Evolutionary conservation across 2,113 vertebrate genomes (phyloP), one percentile per base, ranked within the genome.

Genomic region (Eurystomus gularis): DNA sequence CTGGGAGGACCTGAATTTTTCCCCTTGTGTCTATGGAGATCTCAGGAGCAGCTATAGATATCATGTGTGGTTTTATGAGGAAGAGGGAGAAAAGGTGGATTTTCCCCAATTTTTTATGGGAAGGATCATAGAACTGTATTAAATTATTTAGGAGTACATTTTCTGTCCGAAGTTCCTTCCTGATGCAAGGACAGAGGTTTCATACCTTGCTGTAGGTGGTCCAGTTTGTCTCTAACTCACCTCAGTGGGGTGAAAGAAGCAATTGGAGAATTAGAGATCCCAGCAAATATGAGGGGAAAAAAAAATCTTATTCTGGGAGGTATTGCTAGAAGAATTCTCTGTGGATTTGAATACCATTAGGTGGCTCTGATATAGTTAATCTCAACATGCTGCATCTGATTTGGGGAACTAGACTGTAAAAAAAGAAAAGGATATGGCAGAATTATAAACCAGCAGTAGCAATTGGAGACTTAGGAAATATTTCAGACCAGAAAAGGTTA

Each of bases 31-130:
- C 33, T 52, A 2, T 18, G n/a, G 31, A 23, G 28, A 52, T 52
- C 64, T n/a, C 25, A 3, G 14, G 60, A 58, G 26, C 23, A 62
- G 49, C 25, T 28, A 2, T 28, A 65, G 35, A 21, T 17, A 3
- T 8, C 18, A 17, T 0, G 0, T 10, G 11, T 11, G 35, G 3
- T 5, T 69, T 60, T 4, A 10, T 10, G 14, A 58, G n/a, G n/a
- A n/a, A n/a, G 28, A 13, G 5, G 29, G 5, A 2, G 8, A n/a
- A 25, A 29, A n/a, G n/a, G n/a, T n/a, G 37, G 33, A 31, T 3
- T 31, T 44, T 46, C 10, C n/a, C 23, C 5, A 4, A 0, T 23
- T 75, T n/a, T 55, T 40, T 16, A 25, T 39, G 11, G 49, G 33
- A 71, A 66, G 57, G n/a, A 3, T n/a, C 28, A 2, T 5, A 12